Conservation (phyloP, 1,140 invertebrate genomes). For the Drosophila pallidifrons region DNA sequence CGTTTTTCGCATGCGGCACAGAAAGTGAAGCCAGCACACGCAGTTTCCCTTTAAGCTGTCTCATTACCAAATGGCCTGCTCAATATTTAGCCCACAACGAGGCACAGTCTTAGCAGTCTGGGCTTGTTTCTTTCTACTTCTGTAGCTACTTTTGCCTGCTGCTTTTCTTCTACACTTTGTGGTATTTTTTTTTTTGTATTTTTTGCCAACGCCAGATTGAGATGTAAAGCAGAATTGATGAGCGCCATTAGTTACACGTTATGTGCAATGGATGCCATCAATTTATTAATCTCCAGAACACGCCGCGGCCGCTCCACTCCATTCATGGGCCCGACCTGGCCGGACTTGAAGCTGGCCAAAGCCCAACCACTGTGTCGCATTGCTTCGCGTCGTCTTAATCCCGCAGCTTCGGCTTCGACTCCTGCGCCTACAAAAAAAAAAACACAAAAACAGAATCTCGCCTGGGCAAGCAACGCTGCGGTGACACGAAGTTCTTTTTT, state of each 20-base stretch:
- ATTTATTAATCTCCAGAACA: slow-evolving; percentile 85
- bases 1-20: slow-evolving; percentile 45
- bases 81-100: slow-evolving; percentile 31
- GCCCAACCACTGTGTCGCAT: slow-evolving; percentile 58
- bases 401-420: slow-evolving; percentile 20
- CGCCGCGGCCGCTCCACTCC: slow-evolving; percentile 66
- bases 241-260: slow-evolving; percentile 85
- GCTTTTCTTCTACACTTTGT: slow-evolving; percentile 15
- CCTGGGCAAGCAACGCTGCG: slow-evolving; percentile 46
- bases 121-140: slow-evolving; percentile 30
- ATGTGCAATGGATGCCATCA: slow-evolving; percentile 85
- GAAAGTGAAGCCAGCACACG: slow-evolving; percentile 55
- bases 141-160: not conserved
- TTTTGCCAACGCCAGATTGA: slow-evolving; percentile 84
- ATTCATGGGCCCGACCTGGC: slow-evolving; percentile 59
- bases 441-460: slow-evolving; percentile 5
- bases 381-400: slow-evolving; percentile 70
- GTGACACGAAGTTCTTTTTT: slow-evolving; percentile 70
- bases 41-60: slow-evolving; percentile 51
- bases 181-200: slow-evolving; percentile 37
- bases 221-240: slow-evolving; percentile 86
- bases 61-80: slow-evolving; percentile 59
- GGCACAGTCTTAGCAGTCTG: slow-evolving; percentile 28
- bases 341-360: slow-evolving; percentile 47
- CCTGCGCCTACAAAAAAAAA: slow-evolving; percentile 64